Base-by-base conservation (phyloP, 2,888 invertebrate genomes). In the Odontocerum albicorne region DNA sequence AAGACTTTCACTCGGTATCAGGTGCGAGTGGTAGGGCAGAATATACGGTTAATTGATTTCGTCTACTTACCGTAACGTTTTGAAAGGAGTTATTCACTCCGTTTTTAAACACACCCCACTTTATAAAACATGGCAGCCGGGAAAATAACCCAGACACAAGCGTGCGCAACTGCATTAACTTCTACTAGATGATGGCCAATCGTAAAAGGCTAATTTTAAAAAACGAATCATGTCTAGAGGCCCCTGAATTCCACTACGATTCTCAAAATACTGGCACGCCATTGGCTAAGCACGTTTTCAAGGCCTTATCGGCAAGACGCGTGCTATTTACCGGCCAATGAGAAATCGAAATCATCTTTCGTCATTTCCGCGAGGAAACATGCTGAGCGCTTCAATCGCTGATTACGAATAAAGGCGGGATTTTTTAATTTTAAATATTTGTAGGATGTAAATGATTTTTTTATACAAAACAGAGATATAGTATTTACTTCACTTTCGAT, bases 71-170 rank as follows among this genome's bases (percentile, higher is more conserved):
- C 74, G 72, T 71, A 72, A 70, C 66, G 70, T 67, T 73, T 67
- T 70, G 69, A 69, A 69, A 68, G 74, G 43, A 73, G 73, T 72
- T 72, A 43, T 58, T 58, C 45, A 58, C 54, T 49, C 54, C 58
- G 70, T 69, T 46, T 71, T 71, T 69, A 73, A 70, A 75, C 73
- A 74, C 75, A 85, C 83, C 85, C 84, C 84, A 83, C 82, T 80
- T 80, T 84, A 81, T 82, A 84, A 85, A 87, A 86, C 86, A 87
- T 87, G 87, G 86, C 86, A 85, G 83, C 74, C 75, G 68, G 68
- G 70, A 70, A 59, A 53, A 45, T 44, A 58, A 45, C 45, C 49
- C 49, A 55, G 50, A 55, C 55, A 70, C 68, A 66, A 66, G 71
- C 75, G 72, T 76, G 75, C 78, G 76, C 75, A 74, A 74, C 74